Evolutionary conservation across 2,113 vertebrate genomes (phyloP), one percentile per base, ranked within the genome.

Genomic region (Psephotus haematonotus): DNA sequence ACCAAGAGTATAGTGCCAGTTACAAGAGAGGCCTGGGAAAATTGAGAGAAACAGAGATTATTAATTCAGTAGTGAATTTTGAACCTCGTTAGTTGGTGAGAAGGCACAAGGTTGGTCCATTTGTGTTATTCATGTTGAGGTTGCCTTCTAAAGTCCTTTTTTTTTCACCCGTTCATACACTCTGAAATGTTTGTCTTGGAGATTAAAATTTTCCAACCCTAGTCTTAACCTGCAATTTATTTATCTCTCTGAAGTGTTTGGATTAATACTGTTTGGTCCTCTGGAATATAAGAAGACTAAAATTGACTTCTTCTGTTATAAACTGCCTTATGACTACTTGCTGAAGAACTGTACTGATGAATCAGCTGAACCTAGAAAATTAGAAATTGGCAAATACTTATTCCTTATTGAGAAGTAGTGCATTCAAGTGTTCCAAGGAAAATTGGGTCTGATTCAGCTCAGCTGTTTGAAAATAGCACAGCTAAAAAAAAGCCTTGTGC

Each of bases 391-490:
- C 88, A 86, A 35, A 77, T 88, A 59, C 5, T 88, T 88, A 52
- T 24, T 85, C 23, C 53, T 94, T 72, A 71, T 64, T 93, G 72
- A 96, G 88, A 88, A 80, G 23, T 11, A 81, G 29, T n/a, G 13
- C 62, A 81, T 67, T 94, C 55, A 67, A 80, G 60, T 70, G 55
- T 75, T 86, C 25, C 50, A 64, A 49, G 50, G 50, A 86, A 92
- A 92, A 83, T 17, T 70, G 20, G 27, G 49, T 92, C 93, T 95
- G 60, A 75, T 90, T 88, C 60, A 31, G 37, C 79, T 93, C 69
- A 95, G 43, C 35, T 90, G 31, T 81, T 91, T 88, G 92, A 96
- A 93, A 94, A 88, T 74, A 90, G 35, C 33, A 89, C 33, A 27
- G 85, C 59, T 96, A 49, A 88, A 80, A 82, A 82, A 71, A 52